Base-by-base conservation (phyloP, 2,113 vertebrate genomes). In the Hydrochoerus hydrochaeris region DNA sequence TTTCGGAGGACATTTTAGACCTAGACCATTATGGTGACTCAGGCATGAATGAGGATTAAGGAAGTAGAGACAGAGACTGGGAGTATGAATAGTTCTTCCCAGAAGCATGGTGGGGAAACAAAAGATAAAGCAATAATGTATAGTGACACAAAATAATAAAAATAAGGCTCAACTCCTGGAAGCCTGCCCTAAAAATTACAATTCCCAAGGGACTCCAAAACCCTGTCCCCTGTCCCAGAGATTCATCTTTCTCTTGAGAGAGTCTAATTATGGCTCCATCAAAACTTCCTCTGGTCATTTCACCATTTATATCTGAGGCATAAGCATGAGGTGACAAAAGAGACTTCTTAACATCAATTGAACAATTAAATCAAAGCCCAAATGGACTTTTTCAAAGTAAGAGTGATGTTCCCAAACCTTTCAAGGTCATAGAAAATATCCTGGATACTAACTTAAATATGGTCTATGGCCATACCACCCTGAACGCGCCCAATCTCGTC, bases 381-480 rank as follows among this genome's bases (percentile, higher is more conserved):
- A 49, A 8, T 16, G 77, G 30, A 52, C 28, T 78, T 49, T 78
- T 78, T 28, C 75, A 78, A 78, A 30, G 44, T 49, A 58, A 62
- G 17, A 49, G 52, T 13, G 30, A 63, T 54, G 52, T 69, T 82
- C 86, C 19, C 44, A 49, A 81, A 57, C 11, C 78, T 95, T 85
- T 14, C 9, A 12, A 60, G 0, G 35, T 65, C 83, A 86, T 12
- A 93, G 84, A 71, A 80, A 52, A 5, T 75, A 10, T 57, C 26
- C 80, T 32, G 65, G 22, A 93, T 10, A 62, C 38, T 80, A 73
- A 26, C 88, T 92, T 84, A 93, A 88, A 84, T 38, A 88, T 41
- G 90, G 14, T n/a, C n/a, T n/a, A n/a, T n/a, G n/a, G n/a, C n/a
- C n/a, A n/a, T n/a, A n/a, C n/a, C n/a, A n/a, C n/a, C n/a, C n/a